These are phyloP conservation scores for Catharus ustulatus DNA, from an alignment of 2,797 vertebrate species.

Conservation along the genomic window DNA sequence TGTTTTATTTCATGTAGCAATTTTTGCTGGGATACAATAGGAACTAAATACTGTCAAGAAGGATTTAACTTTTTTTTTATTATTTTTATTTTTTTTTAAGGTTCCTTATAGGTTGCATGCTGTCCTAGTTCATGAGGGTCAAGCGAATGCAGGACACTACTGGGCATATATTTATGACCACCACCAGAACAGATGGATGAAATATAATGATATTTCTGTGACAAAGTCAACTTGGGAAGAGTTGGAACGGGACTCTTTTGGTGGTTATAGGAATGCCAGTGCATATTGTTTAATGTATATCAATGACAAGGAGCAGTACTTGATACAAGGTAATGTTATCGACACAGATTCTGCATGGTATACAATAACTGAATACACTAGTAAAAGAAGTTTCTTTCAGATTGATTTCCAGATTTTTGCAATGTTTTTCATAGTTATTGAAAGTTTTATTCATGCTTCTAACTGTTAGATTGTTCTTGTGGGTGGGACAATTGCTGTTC, in stretches of 20 bases:
- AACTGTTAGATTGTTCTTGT: neutral
- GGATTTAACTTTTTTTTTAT: neutral
- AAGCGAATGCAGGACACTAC: constrained; percentile 97
- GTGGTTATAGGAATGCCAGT: constrained; percentile 96
- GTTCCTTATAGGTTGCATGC: constrained; percentile 96
- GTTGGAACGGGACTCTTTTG: constrained; percentile 95
- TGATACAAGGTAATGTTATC: constrained; percentile 89
- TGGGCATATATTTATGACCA: constrained; percentile 98
- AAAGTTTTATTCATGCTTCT: neutral
- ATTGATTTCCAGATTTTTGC: neutral
- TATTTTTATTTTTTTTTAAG: constrained; percentile 70
- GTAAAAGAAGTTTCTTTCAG: neutral
- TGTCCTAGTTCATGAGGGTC: constrained; percentile 96
- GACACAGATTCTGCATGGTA: neutral
- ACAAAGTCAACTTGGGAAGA: constrained; percentile 98
- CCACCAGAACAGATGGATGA: constrained; percentile 94
- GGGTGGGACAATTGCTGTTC: neutral
- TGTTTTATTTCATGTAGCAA: constrained; percentile 28
- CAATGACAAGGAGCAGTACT: constrained; percentile 94
- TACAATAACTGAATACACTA: neutral
- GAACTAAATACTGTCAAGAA: neutral
- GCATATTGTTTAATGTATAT: constrained; percentile 99
- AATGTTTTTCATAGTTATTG: neutral
- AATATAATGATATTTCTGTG: constrained; percentile 98
- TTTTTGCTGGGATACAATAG: neutral